Evolutionary conservation across 2,797 vertebrate genomes (phyloP).

Genomic region (Trachurus trachurus): DNA sequence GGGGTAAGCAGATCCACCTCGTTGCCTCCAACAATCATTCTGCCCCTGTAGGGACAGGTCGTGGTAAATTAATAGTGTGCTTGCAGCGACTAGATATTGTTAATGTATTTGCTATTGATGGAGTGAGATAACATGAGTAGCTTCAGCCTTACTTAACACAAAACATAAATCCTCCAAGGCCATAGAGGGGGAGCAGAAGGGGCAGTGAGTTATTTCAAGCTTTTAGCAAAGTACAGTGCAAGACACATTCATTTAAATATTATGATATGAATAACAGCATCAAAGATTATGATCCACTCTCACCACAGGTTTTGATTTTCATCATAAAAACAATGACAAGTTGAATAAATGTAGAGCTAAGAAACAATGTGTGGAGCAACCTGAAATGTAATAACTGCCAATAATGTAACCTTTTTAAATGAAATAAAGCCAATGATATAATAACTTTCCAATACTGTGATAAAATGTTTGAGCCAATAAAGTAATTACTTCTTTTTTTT

Average conservation of each 20-base stretch:
- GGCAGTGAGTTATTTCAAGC: slow-evolving; percentile 58
- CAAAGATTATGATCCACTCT: background rate
- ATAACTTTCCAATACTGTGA: too few species aligned
- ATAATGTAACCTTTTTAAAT: too few species aligned
- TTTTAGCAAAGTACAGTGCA: slow-evolving; percentile 43
- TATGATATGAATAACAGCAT: background rate
- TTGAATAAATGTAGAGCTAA: slow-evolving; percentile 10
- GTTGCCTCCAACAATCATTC: slow-evolving; percentile 90
- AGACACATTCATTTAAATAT: slow-evolving; percentile 10
- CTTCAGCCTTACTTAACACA: slow-evolving; percentile 93
- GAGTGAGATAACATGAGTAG: slow-evolving; percentile 91
- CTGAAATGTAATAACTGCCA: too few species aligned
- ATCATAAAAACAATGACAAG: background rate
- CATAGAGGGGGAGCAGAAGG: slow-evolving; percentile 49
- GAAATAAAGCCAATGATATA: too few species aligned
- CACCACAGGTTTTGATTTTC: background rate
- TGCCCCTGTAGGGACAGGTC: slow-evolving; percentile 88
- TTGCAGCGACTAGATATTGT: slow-evolving; percentile 91
- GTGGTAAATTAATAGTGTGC: slow-evolving; percentile 92
- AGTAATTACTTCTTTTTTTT: too few species aligned
- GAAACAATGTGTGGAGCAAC: background rate
- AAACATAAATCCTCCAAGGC: slow-evolving; percentile 90
- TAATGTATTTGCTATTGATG: slow-evolving; percentile 92
- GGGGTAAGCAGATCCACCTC: slow-evolving; percentile 89
- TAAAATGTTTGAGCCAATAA: too few species aligned